Conservation (phyloP, 1,140 invertebrate genomes). For the Zaprionus kolodkinae region DNA sequence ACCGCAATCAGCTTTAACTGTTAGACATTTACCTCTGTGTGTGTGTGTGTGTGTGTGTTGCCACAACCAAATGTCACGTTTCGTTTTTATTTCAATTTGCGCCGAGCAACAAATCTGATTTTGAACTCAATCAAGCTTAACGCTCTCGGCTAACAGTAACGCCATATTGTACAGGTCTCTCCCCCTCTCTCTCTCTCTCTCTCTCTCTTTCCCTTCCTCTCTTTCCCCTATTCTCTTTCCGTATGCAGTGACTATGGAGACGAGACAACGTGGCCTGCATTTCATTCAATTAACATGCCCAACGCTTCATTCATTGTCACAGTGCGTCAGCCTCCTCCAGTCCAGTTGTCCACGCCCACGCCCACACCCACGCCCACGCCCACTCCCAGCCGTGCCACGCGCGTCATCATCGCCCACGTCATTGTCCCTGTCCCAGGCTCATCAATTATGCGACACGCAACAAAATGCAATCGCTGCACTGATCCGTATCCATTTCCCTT, state of each 20-base stretch:
- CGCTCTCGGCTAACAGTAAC: conserved; percentile 51
- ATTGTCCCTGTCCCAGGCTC: conserved; percentile 23
- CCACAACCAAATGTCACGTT: conserved; percentile 76
- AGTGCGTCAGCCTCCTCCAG: not conserved
- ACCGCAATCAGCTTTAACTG: conserved; percentile 49
- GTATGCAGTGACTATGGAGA: conserved; percentile 30
- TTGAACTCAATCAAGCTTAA: conserved; percentile 78
- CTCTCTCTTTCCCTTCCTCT: conserved; percentile 11
- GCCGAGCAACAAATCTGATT: conserved; percentile 71
- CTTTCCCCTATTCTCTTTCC: not conserved
- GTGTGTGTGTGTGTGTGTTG: conserved; percentile 35
- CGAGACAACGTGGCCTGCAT: conserved; percentile 56
- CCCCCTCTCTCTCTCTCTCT: conserved; percentile 1
- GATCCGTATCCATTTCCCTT: not conserved
- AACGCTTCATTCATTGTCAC: conserved; percentile 23
- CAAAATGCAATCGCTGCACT: conserved; percentile 37
- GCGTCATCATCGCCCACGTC: conserved; percentile 11
- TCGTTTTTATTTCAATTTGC: conserved; percentile 80
- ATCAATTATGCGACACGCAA: conserved; percentile 54
- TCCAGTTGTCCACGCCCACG: not conserved
- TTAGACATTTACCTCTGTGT: conserved; percentile 33
- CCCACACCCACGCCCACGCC: not conserved
- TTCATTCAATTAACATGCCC: conserved; percentile 58
- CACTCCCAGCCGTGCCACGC: not conserved
- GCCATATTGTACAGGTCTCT: conserved; percentile 49